phyloP scores from a whole-genome alignment of 2,888 invertebrate species.

The Argyresthia albistria region DNA sequence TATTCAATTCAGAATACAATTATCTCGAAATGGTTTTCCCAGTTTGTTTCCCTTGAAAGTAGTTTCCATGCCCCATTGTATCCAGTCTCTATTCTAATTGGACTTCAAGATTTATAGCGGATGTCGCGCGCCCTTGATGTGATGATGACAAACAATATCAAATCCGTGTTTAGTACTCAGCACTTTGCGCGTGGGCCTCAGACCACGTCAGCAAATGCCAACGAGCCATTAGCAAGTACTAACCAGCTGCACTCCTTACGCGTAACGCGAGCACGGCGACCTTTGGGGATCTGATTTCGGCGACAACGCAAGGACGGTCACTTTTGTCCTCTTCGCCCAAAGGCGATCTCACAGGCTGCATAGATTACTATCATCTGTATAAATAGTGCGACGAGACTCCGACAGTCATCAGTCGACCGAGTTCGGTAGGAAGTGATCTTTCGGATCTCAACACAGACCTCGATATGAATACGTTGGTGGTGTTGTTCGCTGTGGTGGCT shows the following conservation, averaged over 20 bases:
- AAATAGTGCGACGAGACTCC: constrained; percentile 35
- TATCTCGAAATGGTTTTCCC: no score
- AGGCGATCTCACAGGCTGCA: constrained; percentile 18
- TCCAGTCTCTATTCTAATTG: background rate
- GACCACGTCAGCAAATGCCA: constrained; percentile 29
- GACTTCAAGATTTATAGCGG: constrained; percentile 17
- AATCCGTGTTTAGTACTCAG: constrained; percentile 15
- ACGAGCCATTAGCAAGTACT: constrained; percentile 17
- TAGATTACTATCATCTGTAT: constrained; percentile 42
- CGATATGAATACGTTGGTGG: constrained; percentile 54
- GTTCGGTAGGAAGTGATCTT: constrained; percentile 45
- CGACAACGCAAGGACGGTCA: constrained; percentile 37
- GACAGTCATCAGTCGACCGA: constrained; percentile 38
- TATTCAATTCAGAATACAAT: no score
- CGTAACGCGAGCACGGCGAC: constrained; percentile 7
- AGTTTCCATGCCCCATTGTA: no score
- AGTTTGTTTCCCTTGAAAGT: no score
- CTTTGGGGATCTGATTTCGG: constrained; percentile 27
- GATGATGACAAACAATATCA: constrained; percentile 19
- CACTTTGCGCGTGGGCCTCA: constrained; percentile 19
- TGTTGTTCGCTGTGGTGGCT: constrained; percentile 44
- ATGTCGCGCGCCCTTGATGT: constrained; percentile 26
- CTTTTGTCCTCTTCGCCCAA: constrained; percentile 35
- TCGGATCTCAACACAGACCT: constrained; percentile 45
- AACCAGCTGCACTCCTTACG: background rate